Evolutionary conservation across 2,113 vertebrate species (phyloP).

Genomic region (Boulengeromyrus knoepffleri): DNA sequence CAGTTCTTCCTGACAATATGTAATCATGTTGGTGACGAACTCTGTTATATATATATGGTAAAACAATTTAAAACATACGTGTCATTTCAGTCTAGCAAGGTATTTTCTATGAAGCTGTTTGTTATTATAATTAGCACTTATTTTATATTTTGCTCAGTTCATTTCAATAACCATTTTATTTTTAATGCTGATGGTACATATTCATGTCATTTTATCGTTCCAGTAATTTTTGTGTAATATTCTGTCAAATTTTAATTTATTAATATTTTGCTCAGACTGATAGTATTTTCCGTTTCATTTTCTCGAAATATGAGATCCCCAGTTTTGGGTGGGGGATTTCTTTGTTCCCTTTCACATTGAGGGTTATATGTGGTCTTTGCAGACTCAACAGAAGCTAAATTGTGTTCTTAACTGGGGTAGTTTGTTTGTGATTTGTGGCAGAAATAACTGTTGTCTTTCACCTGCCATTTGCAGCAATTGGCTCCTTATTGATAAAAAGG

Average conservation of each 20-base stretch:
- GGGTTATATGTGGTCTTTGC: neutral
- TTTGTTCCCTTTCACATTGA: neutral
- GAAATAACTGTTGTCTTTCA: neutral
- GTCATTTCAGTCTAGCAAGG: neutral
- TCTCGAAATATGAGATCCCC: neutral
- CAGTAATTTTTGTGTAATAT: neutral
- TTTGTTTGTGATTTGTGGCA: neutral
- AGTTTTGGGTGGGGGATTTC: neutral
- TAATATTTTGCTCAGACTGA: neutral
- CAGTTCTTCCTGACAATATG: neutral
- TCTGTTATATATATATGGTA: neutral
- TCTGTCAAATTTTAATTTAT: neutral
- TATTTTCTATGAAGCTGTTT: slow-evolving; percentile 1
- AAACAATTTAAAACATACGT: neutral
- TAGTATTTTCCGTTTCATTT: neutral
- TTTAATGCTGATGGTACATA: neutral
- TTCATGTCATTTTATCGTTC: neutral
- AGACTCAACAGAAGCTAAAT: neutral
- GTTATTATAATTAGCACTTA: neutral
- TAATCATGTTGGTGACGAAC: neutral
- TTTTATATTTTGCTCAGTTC: neutral
- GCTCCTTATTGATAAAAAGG: neutral
- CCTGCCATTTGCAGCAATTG: neutral
- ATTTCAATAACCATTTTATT: neutral
- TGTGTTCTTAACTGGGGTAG: neutral